Evolutionary conservation across 2,888 invertebrate species (phyloP), one percentile per base, ranked within the genome.

Genomic region (Abrostola tripartita): DNA sequence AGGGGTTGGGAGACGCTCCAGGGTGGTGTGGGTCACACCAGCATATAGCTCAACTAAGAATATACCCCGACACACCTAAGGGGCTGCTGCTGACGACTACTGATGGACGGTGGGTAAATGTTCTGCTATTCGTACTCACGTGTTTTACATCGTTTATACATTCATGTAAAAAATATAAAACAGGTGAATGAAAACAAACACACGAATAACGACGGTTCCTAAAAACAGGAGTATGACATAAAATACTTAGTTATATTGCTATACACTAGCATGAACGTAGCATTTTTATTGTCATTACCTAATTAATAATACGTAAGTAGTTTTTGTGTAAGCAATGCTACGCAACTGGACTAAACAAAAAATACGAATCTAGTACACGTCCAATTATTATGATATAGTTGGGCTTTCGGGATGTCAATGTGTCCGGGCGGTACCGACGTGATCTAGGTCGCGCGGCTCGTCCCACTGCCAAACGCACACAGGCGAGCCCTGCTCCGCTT

Each of bases 401-500:
- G 14, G 47, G 11, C 53, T 60, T 54, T 56, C 68, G 55, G 52
- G 56, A 60, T 47, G 59, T 36, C 73, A 10, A 64, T 79, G 63
- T 78, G 81, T 78, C 72, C 56, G 65, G 57, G 55, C 65, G 63
- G 35, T 64, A 47, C 64, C 42, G 49, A 42, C 58, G 59, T 24
- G 66, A 91, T 87, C 85, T 91, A 84, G 91, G 91, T 92, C 91
- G 88, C 85, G 85, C 85, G 84, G 81, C 83, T 82, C 85, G 84
- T 86, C 85, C 87, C 85, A 86, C 87, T 88, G 88, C 86, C 88
- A 85, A 86, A 85, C 86, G 59, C 87, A 90, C 88, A 89, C 71
- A 60, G 12, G 50, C 44, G 37, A 40, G 14, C 4, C 24, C n/a
- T n/a, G 11, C 6, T 36, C 59, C 65, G 55, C 57, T 50, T 61